Conservation (phyloP, 2,113 vertebrate genomes). For the Gopherus flavomarginatus region DNA sequence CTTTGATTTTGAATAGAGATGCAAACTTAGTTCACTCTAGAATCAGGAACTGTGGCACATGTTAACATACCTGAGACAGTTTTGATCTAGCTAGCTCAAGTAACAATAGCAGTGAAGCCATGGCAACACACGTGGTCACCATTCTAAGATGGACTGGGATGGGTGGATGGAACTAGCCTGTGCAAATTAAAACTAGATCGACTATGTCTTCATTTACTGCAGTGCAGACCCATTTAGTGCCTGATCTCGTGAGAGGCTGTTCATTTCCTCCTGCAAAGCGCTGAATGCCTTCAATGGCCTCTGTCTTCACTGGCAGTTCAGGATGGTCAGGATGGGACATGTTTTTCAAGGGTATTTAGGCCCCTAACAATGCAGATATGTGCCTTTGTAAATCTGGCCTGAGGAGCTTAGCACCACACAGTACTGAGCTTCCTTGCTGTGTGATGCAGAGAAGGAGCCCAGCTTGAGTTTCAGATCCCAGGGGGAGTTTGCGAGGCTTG, state of each 20-base stretch:
- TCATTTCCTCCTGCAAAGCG: neutral
- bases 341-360: neutral
- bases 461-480: neutral
- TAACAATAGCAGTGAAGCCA: neutral
- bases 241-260: neutral
- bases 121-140: no score
- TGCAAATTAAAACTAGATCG: neutral
- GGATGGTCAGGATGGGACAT: neutral
- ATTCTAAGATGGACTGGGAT: neutral
- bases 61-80: neutral
- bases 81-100: neutral
- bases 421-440: neutral
- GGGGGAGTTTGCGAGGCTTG: neutral
- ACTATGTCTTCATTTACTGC: neutral
- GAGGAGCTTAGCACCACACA: neutral
- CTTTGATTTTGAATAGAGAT: neutral
- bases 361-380: neutral
- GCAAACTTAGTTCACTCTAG: neutral
- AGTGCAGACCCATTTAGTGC: neutral
- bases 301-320: neutral
- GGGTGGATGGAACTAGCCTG: no score
- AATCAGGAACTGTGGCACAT: neutral
- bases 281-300: neutral
- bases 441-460: fast-evolving
- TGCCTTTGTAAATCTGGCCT: neutral